Percentiles rank a stretch among this genome's conserved stretches.
These are phyloP conservation scores for Urechis unicinctus DNA, from an alignment of 2,888 invertebrate species.

Conservation along the genomic window DNA sequence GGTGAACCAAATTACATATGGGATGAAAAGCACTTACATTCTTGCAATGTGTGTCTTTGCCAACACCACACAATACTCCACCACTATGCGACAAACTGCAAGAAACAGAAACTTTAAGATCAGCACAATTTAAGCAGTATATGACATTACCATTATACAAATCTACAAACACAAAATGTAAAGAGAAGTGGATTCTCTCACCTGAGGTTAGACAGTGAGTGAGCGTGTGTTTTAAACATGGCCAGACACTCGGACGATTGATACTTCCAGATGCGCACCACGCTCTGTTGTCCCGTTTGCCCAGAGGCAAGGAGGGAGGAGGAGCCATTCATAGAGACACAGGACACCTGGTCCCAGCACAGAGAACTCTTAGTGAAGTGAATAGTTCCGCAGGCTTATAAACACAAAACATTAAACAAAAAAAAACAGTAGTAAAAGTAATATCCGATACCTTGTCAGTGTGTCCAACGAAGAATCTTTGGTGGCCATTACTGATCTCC, in stretches of 20 bases:
- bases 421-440: neutral
- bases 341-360: constrained; percentile 6
- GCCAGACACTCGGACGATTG: constrained; percentile 41
- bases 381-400: too few species aligned
- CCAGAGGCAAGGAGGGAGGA: constrained; percentile 43
- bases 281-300: constrained; percentile 44
- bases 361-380: neutral
- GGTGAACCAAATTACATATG: neutral
- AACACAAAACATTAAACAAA: neutral
- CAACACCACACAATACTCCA: constrained; percentile 46
- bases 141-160: neutral
- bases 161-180: neutral
- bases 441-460: constrained; percentile 44
- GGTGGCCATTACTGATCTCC: constrained; percentile 43
- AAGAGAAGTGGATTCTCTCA: constrained; percentile 1
- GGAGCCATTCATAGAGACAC: constrained; percentile 36
- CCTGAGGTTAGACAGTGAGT: constrained; percentile 35
- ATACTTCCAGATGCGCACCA: constrained; percentile 46
- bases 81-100: constrained; percentile 39
- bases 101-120: constrained; percentile 20
- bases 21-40: constrained; percentile 31
- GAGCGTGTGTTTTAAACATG: constrained; percentile 43
- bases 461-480: constrained; percentile 49
- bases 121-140: constrained; percentile 7
- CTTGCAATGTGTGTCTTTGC: constrained; percentile 47